Conservation (phyloP, 2,113 vertebrate species). For the Hiodon alosoides region DNA sequence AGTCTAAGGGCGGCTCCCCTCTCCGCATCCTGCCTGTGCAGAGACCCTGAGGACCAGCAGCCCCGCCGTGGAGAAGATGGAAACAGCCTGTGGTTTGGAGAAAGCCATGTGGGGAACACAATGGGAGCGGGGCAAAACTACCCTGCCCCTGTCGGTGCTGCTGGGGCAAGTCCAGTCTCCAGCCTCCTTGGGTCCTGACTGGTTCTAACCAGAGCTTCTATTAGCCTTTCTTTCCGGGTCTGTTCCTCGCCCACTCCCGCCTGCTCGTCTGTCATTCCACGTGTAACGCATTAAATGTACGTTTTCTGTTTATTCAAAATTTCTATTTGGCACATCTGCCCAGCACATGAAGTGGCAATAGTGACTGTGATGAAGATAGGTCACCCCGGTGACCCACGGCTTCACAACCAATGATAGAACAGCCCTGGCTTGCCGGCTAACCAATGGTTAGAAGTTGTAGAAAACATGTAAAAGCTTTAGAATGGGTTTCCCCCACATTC, state of each 20-base stretch:
- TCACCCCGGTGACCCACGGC: too few species aligned
- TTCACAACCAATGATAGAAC: too few species aligned
- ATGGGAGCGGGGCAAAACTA: background rate
- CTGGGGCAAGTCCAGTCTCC: background rate
- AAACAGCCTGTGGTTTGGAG: constrained; percentile 22
- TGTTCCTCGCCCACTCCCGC: background rate
- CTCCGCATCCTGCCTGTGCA: background rate
- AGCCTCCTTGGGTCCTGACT: background rate
- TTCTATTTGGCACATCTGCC: constrained; percentile 38
- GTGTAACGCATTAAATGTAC: constrained; percentile 35
- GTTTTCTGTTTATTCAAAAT: constrained; percentile 15
- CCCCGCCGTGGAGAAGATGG: constrained; percentile 20
- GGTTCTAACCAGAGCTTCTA: background rate
- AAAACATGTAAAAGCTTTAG: too few species aligned
- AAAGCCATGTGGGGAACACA: background rate
- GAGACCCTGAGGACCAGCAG: background rate
- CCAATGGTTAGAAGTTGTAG: too few species aligned
- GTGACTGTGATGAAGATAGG: too few species aligned
- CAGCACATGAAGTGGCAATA: constrained; percentile 29
- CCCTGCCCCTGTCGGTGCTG: too few species aligned
- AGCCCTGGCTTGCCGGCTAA: too few species aligned
- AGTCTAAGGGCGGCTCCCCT: background rate
- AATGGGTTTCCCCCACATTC: background rate
- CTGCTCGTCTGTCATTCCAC: constrained; percentile 9
- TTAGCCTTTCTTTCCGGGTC: background rate